phyloP scores from a whole-genome alignment of 2,113 vertebrate species.

The Ailurus styani region DNA sequence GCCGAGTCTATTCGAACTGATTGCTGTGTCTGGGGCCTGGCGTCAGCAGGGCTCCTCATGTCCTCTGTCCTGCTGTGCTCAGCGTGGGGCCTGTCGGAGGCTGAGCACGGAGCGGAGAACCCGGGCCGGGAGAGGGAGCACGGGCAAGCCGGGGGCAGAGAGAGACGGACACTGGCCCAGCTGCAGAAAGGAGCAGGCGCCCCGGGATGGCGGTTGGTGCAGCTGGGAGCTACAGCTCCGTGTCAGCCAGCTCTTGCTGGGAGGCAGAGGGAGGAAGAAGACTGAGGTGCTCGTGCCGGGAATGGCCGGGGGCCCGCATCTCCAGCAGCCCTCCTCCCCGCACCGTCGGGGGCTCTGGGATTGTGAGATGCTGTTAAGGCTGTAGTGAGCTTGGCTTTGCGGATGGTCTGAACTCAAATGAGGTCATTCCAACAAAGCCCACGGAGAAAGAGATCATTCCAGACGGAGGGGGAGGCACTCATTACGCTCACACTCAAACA shows the following conservation, averaged over 20 bases:
- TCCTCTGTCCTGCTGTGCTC: background rate
- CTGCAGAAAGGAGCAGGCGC: background rate
- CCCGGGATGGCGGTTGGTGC: background rate
- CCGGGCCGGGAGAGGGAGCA: background rate
- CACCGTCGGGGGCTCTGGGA: background rate
- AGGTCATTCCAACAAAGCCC: too few species aligned
- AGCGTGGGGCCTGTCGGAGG: background rate
- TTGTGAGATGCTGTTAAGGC: background rate
- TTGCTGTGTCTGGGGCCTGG: background rate
- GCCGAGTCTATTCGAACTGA: background rate
- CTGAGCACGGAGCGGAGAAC: background rate
- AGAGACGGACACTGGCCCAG: background rate
- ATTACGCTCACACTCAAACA: background rate
- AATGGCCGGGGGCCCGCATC: too few species aligned
- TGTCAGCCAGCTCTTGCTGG: background rate
- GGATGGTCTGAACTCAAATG: background rate
- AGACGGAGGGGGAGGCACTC: background rate
- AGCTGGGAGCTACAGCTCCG: background rate
- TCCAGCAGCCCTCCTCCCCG: background rate
- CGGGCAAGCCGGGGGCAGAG: background rate
- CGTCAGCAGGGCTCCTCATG: accelerated
- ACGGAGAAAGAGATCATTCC: background rate
- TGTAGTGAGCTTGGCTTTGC: background rate
- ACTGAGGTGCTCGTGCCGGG: background rate
- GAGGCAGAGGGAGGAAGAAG: background rate